Base-by-base conservation (phyloP, 2,888 invertebrate species). In the Philonicus albiceps region DNA sequence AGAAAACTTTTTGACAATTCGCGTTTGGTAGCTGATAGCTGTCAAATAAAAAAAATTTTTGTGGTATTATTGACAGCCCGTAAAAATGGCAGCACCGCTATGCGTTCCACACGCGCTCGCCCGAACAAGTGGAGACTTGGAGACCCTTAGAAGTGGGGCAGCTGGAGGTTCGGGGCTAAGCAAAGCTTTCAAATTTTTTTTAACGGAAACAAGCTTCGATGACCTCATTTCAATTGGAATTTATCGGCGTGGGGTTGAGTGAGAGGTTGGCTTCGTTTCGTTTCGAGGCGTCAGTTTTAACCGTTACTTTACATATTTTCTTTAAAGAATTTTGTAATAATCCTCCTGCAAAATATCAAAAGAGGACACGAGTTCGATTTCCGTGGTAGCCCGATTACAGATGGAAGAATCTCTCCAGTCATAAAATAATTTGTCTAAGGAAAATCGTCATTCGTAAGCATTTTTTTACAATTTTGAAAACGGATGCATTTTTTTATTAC, bases 1-100 rank as follows among this genome's bases (percentile, higher is more conserved):
- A 88, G 88, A 88, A 87, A 88, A 88, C 88, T 88, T 86, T 85
- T 89, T 89, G 89, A 89, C 89, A 89, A 89, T 89, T 89, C 89
- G 89, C 87, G 89, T 89, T 89, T 89, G 88, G 88, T 88, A 89
- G 78, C 43, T 78, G 78, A 43, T 78, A 83, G 89, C 89, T 89
- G 89, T 89, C 89, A 89, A 89, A 89, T 88, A 89, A 89, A 89
- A 88, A 88, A 55, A 64, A 64, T 64, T 64, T 64, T 22, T 64
- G 64, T 64, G 64, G 64, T 22, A 22, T 64, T 43, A 64, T 64
- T 64, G 64, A 64, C 64, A 64, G 64, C 27, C 64, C 64, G 64
- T 64, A 64, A 64, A 64, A 64, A 64, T 64, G 64, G 64, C 64
- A 64, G 64, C 64, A 22, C 49, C 49, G 49, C 49, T 16, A 49